Conservation (phyloP, 2,888 invertebrate species). For the Chalcosyrphus nemorum region DNA sequence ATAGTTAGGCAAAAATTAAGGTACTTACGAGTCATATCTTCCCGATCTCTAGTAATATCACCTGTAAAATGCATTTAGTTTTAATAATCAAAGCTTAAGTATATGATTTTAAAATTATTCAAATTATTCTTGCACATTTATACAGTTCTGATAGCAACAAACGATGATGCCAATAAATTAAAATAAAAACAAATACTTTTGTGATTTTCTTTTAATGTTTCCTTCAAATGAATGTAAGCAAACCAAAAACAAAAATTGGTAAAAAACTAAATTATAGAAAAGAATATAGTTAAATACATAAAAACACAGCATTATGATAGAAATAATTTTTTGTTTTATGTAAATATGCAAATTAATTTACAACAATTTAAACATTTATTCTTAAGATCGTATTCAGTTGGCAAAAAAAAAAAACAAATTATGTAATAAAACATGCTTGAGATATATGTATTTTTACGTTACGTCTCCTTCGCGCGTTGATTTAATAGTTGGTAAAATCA, state of each 20-base stretch:
- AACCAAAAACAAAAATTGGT: constrained; percentile 26
- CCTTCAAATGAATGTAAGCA: constrained; percentile 49
- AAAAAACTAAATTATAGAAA: constrained; percentile 17
- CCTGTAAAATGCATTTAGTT: constrained; percentile 83
- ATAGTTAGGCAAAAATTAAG: background rate
- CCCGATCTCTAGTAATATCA: constrained; percentile 89
- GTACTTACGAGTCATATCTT: constrained; percentile 90
- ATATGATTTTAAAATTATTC: background rate
- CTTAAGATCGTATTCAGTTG: constrained; percentile 69
- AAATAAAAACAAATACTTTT: constrained; percentile 16
- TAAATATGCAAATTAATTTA: constrained; percentile 72
- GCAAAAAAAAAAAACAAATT: constrained; percentile 52
- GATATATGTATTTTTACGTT: constrained; percentile 43
- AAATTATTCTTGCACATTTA: constrained; percentile 63
- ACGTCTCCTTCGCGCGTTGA: constrained; percentile 9
- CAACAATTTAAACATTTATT: constrained; percentile 72
- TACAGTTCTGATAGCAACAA: constrained; percentile 69
- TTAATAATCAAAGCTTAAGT: background rate
- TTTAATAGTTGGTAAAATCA: constrained; percentile 34
- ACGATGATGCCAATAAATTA: constrained; percentile 60
- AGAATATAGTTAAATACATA: constrained; percentile 35
- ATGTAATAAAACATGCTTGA: constrained; percentile 70
- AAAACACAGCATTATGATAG: constrained; percentile 63
- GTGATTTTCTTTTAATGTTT: constrained; percentile 31
- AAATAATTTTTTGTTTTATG: constrained; percentile 48